Conservation (phyloP, 2,888 invertebrate genomes). For the Trachelus troglodyta region DNA sequence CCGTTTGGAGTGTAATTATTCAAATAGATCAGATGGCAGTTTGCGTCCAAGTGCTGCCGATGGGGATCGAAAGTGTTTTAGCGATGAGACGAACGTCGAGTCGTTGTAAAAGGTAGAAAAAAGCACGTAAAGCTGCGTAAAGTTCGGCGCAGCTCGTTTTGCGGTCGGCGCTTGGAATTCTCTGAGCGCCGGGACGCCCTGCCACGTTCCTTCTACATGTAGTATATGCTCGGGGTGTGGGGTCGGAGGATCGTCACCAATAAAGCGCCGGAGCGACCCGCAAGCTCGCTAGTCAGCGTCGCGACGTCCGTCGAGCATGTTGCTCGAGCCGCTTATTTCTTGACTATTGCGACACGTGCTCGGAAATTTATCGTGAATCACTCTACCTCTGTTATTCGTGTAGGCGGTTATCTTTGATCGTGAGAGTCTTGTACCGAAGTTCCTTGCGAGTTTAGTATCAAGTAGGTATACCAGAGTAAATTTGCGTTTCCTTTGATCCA, state of each 20-base stretch:
- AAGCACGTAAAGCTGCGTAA: not conserved
- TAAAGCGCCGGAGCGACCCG: conserved; percentile 34
- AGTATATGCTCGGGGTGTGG: not conserved
- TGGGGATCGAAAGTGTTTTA: not conserved
- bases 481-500: not conserved
- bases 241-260: conserved; percentile 24
- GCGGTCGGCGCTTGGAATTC: not conserved
- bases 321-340: conserved; percentile 11
- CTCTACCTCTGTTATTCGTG: not conserved
- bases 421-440: not conserved
- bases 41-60: not conserved
- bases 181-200: not conserved
- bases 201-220: not conserved
- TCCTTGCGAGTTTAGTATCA: not conserved
- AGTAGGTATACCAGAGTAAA: not conserved
- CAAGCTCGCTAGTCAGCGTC: conserved; percentile 37
- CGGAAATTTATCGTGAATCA: not conserved
- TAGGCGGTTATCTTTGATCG: not conserved
- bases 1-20: not conserved
- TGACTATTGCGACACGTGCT: conserved; percentile 33
- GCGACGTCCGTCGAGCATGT: conserved; percentile 34
- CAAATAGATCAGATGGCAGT: not conserved
- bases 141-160: not conserved
- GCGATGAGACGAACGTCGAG: not conserved
- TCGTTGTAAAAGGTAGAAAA: not conserved